Percentiles rank a stretch among this genome's conserved stretches.
These are phyloP conservation scores for Atractosteus spatula DNA, from an alignment of 2,113 vertebrate species.

Conservation along the genomic window DNA sequence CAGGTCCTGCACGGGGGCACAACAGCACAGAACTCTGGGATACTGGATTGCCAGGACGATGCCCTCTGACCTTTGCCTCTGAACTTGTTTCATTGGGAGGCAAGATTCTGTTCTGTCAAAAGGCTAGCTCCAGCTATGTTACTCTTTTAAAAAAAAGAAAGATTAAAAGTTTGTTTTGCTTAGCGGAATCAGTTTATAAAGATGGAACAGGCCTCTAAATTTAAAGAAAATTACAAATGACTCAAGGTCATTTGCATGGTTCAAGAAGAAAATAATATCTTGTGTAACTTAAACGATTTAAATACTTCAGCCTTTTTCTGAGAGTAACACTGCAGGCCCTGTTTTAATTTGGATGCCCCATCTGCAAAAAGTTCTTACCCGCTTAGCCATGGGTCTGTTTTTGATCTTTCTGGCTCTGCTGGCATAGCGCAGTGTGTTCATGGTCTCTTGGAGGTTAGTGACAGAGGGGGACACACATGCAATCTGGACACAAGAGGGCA, in stretches of 20 bases:
- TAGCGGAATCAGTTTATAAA: no score
- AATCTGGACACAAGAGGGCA: constrained; percentile 47
- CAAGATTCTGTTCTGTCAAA: neutral
- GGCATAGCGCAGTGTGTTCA: constrained; percentile 66
- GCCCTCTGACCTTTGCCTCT: neutral
- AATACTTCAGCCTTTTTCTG: neutral
- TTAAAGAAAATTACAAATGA: neutral
- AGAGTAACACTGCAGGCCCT: neutral
- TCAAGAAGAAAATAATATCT: neutral
- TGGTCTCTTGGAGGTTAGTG: constrained; percentile 61
- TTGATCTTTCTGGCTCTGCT: constrained; percentile 60
- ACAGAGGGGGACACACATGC: constrained; percentile 69
- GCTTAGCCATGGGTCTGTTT: constrained; percentile 52
- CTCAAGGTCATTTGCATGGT: neutral
- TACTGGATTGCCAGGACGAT: neutral
- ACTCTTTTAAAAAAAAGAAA: neutral
- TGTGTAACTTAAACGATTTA: neutral
- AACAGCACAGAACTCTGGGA: neutral
- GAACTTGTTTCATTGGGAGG: neutral
- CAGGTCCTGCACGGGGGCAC: constrained; percentile 29
- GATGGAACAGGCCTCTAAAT: no score
- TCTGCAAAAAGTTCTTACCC: constrained; percentile 33
- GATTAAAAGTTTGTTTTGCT: no score
- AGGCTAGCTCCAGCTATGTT: neutral
- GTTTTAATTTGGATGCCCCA: neutral